phyloP scores from a whole-genome alignment of 2,797 vertebrate species.

The Spea hammondii region DNA sequence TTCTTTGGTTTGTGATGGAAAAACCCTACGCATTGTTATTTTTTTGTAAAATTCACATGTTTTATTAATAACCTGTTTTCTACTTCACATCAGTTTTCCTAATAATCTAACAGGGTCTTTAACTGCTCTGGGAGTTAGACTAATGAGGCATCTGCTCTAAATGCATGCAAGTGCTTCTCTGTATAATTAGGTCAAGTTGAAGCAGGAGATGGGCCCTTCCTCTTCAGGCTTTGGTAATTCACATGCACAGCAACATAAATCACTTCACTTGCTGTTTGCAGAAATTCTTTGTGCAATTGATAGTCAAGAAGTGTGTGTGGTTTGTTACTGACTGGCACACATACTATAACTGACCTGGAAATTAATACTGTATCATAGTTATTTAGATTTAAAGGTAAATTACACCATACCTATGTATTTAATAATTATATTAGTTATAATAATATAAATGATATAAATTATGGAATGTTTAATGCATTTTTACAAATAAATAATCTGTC shows the following conservation, averaged over 20 bases:
- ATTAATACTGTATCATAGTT: slow-evolving; percentile 4
- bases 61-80: slow-evolving; percentile 46
- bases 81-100: slow-evolving; percentile 39
- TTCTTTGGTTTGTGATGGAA: slow-evolving; percentile 3
- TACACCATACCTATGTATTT: neutral
- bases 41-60: slow-evolving; percentile 25
- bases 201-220: slow-evolving; percentile 30
- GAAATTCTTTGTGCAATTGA: slow-evolving; percentile 20
- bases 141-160: slow-evolving; percentile 47
- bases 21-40: slow-evolving; percentile 35
- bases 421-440: too few relatives aligned
- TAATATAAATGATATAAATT: too few relatives aligned
- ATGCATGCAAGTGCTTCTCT: slow-evolving; percentile 44
- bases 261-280: slow-evolving; percentile 33
- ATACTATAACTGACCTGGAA: slow-evolving; percentile 18
- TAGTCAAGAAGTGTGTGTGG: slow-evolving; percentile 7
- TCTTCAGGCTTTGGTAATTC: slow-evolving; percentile 46
- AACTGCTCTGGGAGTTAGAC: slow-evolving; percentile 43
- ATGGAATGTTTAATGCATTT: too few relatives aligned
- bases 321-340: neutral
- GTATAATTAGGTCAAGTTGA: slow-evolving; percentile 50
- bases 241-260: slow-evolving; percentile 37
- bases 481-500: too few relatives aligned
- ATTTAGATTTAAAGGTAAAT: neutral
- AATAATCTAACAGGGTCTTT: slow-evolving; percentile 46